A percentile compares a stretch with the other conserved stretches of the same genome.
Evolutionary conservation across 2,888 invertebrate species (phyloP).

Genomic region (Drosophila birchii): DNA sequence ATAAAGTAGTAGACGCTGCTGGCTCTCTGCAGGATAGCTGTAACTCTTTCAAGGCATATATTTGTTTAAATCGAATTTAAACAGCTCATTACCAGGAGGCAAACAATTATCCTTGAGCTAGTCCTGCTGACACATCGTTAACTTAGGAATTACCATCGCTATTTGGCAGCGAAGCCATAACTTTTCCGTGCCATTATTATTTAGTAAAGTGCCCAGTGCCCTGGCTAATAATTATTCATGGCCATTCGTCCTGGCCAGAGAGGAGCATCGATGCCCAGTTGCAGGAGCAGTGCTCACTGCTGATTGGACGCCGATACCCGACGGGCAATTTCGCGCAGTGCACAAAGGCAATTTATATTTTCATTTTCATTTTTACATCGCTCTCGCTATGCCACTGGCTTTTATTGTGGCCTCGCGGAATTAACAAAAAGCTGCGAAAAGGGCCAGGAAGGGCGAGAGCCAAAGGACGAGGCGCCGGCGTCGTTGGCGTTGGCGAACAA

Average conservation of each 20-base stretch:
- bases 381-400: conserved; percentile 39
- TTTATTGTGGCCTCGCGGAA: conserved; percentile 66
- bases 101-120: not conserved
- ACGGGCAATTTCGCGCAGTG: conserved; percentile 33
- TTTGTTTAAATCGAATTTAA: not conserved
- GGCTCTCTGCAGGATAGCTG: not conserved
- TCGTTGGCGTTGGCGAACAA: conserved; percentile 52
- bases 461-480: conserved; percentile 16
- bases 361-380: conserved; percentile 53
- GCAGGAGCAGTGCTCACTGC: not conserved
- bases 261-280: not conserved
- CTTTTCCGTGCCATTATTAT: not conserved
- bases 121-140: not conserved
- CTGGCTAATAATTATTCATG: conserved; percentile 9
- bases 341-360: conserved; percentile 71
- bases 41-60: not conserved
- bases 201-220: not conserved
- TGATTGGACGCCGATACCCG: conserved; percentile 10
- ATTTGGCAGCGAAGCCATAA: not conserved
- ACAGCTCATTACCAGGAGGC: not conserved
- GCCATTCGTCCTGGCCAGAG: not conserved
- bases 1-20: not conserved
- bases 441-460: conserved; percentile 1
- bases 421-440: conserved; percentile 58
- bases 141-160: not conserved